Evolutionary conservation across 2,888 invertebrate genomes (phyloP).

Genomic region (Phengaris alcon): DNA sequence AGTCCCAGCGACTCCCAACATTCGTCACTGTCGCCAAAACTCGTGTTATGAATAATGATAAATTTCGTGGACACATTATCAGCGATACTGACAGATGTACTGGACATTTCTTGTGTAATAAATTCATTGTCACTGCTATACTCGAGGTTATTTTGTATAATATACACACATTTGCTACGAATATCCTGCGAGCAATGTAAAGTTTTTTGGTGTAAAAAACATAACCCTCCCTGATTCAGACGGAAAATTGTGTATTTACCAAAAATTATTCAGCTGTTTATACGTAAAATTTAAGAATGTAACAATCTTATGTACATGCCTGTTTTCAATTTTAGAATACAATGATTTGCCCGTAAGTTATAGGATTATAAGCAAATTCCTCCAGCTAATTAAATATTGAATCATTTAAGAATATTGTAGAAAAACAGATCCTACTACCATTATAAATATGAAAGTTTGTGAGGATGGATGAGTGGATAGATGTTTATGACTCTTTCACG

Average conservation of each 20-base stretch:
- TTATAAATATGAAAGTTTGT: too few species aligned
- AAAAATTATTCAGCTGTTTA: too few species aligned
- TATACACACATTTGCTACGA: too few species aligned
- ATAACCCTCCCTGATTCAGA: too few species aligned
- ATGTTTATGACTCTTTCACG: too few species aligned
- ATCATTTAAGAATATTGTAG: not conserved
- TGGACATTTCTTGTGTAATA: constrained; percentile 7
- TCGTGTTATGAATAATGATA: constrained; percentile 11
- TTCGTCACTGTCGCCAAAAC: constrained; percentile 18
- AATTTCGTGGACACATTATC: not conserved
- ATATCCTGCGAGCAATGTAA: too few species aligned
- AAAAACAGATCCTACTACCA: not conserved
- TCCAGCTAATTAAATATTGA: not conserved
- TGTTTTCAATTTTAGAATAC: too few species aligned
- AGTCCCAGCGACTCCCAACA: not conserved
- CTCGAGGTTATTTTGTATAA: not conserved
- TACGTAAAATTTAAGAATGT: too few species aligned
- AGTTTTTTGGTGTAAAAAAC: too few species aligned
- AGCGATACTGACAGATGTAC: not conserved
- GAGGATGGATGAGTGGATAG: too few species aligned
- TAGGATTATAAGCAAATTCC: not conserved
- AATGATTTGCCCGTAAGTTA: not conserved
- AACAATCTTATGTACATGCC: too few species aligned
- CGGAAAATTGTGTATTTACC: too few species aligned
- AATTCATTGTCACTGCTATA: not conserved